Evolutionary conservation across 1,140 invertebrate species (phyloP), one percentile per base, ranked within the genome.

Genomic region (Microplitis mediator): DNA sequence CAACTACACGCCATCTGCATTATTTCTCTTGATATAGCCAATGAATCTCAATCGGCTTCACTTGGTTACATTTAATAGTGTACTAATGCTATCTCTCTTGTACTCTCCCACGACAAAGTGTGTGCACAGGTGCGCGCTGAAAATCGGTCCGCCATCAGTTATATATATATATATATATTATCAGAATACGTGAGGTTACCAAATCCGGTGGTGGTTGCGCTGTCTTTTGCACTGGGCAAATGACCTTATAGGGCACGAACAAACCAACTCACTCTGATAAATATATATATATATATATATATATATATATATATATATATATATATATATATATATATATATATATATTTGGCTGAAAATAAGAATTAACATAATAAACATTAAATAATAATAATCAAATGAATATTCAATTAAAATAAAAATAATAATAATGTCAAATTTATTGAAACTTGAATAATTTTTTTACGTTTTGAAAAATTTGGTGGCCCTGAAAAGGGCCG

Each of bases 161-260:
- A 45, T 45, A 11, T 45, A 45, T 9, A 11, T 45, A 45, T 45
- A 45, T 45, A 39, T 39, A 39, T 39, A 23, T 23, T 23, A 23
- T 23, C 5, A 16, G 52, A 56, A n/a, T 56, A 23, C 52, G 13
- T 23, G 52, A 23, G 52, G 52, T 51, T 68, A 68, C 69, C 56
- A 63, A 78, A 80, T 80, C 73, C 63, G 73, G 74, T 74, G 75
- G 32, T 52, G 66, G 52, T 68, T 68, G 66, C 23, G 51, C 50
- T 45, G 32, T 58, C 50, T 68, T 52, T 70, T 75, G 50, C 73
- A 78, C 72, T 73, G 75, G 78, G 75, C 73, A 80, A 80, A 80
- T 79, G 74, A 79, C 79, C 79, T 77, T 80, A 80, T 78, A 80
- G 74, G 77, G 77, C 6, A 45, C 51, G 36, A 32, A n/a, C 54